A percentile compares a stretch with the other conserved stretches of the same genome.
phyloP scores from a whole-genome alignment of 1,140 invertebrate genomes.

The Venustaconcha ellipsiformis region DNA sequence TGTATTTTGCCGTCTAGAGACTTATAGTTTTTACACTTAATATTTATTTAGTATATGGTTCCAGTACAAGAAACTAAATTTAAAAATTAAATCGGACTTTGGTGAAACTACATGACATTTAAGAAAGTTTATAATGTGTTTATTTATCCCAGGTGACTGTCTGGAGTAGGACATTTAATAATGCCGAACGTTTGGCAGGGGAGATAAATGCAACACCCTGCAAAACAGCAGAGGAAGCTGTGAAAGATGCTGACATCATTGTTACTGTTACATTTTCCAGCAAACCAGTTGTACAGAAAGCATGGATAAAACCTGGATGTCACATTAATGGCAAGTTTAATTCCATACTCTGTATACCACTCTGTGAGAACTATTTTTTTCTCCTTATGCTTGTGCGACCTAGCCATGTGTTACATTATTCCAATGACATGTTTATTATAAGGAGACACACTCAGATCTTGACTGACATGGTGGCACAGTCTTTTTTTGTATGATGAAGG shows the following conservation, averaged over 20 bases:
- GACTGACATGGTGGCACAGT: too few species aligned
- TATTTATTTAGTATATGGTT: background rate
- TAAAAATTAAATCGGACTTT: background rate
- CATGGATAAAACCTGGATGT: slow-evolving; percentile 72
- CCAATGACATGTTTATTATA: too few species aligned
- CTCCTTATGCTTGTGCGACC: too few species aligned
- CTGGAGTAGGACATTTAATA: slow-evolving; percentile 71
- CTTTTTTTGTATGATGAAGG: too few species aligned
- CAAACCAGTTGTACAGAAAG: slow-evolving; percentile 68
- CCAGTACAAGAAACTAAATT: background rate
- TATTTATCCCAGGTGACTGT: slow-evolving; percentile 67
- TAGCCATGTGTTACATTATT: too few species aligned
- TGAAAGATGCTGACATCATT: slow-evolving; percentile 73
- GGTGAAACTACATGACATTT: too few species aligned
- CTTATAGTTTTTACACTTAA: background rate
- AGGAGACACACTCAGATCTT: too few species aligned
- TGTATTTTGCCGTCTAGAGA: too few species aligned
- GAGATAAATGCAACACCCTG: slow-evolving; percentile 63
- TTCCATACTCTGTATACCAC: too few species aligned
- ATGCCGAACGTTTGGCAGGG: slow-evolving; percentile 67
- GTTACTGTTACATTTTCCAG: slow-evolving; percentile 71
- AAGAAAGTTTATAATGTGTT: slow-evolving; percentile 7
- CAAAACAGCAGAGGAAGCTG: slow-evolving; percentile 67
- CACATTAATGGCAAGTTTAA: slow-evolving; percentile 70
- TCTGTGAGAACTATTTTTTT: too few species aligned